Conservation (phyloP, 2,797 vertebrate species). For the Dryobates pubescens region DNA sequence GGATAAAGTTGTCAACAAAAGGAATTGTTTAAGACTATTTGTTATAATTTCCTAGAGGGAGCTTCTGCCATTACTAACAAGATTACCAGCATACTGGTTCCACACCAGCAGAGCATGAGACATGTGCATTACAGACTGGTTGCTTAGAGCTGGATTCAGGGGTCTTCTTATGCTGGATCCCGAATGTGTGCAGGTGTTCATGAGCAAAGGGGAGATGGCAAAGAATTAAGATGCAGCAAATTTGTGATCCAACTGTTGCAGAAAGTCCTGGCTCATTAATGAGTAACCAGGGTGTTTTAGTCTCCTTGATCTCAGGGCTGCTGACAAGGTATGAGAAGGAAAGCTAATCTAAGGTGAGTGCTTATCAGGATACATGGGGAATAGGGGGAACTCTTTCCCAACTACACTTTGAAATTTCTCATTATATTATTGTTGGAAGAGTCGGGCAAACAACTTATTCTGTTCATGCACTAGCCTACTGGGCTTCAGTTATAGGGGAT, state of each 20-base stretch:
- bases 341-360: slow-evolving; percentile 23
- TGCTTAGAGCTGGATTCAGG: slow-evolving; percentile 59
- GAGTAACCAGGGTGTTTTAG: slow-evolving; percentile 33
- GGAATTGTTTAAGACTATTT: slow-evolving; percentile 74
- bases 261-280: slow-evolving; percentile 8
- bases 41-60: slow-evolving; percentile 66
- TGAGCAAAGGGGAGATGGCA: slow-evolving; percentile 34
- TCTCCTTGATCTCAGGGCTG: slow-evolving; percentile 37
- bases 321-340: slow-evolving; percentile 38
- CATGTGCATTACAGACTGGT: slow-evolving; percentile 39
- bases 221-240: slow-evolving; percentile 32
- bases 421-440: slow-evolving; percentile 24
- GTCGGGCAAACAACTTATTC: neutral
- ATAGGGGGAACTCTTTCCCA: slow-evolving; percentile 8
- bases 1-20: slow-evolving; percentile 77
- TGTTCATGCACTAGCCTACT: neutral
- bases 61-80: slow-evolving; percentile 66
- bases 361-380: neutral
- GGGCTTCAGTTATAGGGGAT: neutral
- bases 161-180: slow-evolving; percentile 31
- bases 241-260: slow-evolving; percentile 36
- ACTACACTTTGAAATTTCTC: neutral
- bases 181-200: slow-evolving; percentile 53
- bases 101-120: slow-evolving; percentile 53
- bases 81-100: slow-evolving; percentile 64